A percentile compares a stretch with the other conserved stretches of the same genome.
Evolutionary conservation across 2,113 vertebrate species (phyloP).

Genomic region (Vombatus ursinus): DNA sequence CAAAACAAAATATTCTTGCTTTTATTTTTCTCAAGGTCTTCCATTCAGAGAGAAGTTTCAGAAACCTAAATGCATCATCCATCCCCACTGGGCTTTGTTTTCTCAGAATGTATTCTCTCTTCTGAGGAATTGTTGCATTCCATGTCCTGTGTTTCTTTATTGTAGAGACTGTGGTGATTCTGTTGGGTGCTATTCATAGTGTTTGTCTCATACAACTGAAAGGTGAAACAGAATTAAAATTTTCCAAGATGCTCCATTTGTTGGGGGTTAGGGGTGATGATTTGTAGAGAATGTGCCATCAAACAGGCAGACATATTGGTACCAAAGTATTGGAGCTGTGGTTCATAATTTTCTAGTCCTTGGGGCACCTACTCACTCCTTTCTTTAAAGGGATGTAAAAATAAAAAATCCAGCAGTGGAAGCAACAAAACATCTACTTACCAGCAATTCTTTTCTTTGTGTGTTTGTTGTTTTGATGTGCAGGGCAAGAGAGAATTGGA

Average conservation of each 20-base stretch:
- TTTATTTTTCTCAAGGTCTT: slow-evolving; percentile 31
- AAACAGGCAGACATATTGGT: neutral
- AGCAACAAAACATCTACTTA: neutral
- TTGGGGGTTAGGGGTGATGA: neutral
- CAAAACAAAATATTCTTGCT: neutral
- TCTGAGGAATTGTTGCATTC: neutral
- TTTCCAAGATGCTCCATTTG: neutral
- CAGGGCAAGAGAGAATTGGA: slow-evolving; percentile 96
- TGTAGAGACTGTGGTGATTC: slow-evolving; percentile 6
- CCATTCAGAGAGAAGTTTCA: slow-evolving; percentile 41
- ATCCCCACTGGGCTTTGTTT: slow-evolving; percentile 17
- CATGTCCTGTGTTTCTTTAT: neutral
- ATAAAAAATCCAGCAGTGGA: neutral
- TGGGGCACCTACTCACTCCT: neutral
- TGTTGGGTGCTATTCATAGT: neutral
- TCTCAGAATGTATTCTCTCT: neutral
- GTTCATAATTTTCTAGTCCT: neutral
- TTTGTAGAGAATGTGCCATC: neutral
- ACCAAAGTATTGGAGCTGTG: neutral
- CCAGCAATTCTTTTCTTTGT: slow-evolving; percentile 12
- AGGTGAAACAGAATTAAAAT: neutral
- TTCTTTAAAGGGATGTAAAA: slow-evolving; percentile 2
- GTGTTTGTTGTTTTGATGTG: slow-evolving; percentile 58
- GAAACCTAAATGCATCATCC: neutral
- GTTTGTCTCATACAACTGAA: neutral